Conservation (phyloP, 2,797 vertebrate genomes). For the Coilia nasus region DNA sequence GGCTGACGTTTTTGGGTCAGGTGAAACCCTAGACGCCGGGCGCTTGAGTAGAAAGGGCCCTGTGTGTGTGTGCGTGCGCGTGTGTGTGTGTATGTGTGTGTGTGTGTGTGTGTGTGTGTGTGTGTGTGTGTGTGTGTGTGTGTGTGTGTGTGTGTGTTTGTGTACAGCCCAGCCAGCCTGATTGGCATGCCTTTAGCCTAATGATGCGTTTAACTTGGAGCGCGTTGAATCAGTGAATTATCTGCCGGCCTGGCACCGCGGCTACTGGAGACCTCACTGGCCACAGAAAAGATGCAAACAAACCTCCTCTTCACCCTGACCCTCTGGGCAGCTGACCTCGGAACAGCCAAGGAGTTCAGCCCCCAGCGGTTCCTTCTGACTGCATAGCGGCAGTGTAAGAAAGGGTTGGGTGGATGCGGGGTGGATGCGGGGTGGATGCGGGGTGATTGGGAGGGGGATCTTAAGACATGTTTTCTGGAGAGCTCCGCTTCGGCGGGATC, state of each 20-base stretch:
- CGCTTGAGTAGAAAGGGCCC: conserved; percentile 28
- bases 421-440: too few species aligned
- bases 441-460: neutral
- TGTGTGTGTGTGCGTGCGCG: conserved; percentile 17
- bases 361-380: neutral
- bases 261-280: neutral
- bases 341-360: neutral
- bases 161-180: neutral
- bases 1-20: conserved; percentile 55
- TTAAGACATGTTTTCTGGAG: neutral
- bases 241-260: neutral
- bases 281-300: neutral
- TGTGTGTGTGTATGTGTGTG: conserved; percentile 22
- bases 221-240: conserved; percentile 13
- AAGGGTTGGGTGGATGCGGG: too few species aligned
- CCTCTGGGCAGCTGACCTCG: neutral
- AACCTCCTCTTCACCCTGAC: neutral
- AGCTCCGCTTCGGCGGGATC: neutral
- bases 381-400: neutral
- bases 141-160: neutral
- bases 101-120: conserved; percentile 15
- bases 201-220: conserved; percentile 38
- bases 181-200: conserved; percentile 42
- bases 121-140: conserved; percentile 1
- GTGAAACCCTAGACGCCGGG: conserved; percentile 43